A percentile compares a stretch with the other conserved stretches of the same genome.
These are phyloP conservation scores for Lithophane leautieri DNA, from an alignment of 2,888 invertebrate species.

Conservation along the genomic window DNA sequence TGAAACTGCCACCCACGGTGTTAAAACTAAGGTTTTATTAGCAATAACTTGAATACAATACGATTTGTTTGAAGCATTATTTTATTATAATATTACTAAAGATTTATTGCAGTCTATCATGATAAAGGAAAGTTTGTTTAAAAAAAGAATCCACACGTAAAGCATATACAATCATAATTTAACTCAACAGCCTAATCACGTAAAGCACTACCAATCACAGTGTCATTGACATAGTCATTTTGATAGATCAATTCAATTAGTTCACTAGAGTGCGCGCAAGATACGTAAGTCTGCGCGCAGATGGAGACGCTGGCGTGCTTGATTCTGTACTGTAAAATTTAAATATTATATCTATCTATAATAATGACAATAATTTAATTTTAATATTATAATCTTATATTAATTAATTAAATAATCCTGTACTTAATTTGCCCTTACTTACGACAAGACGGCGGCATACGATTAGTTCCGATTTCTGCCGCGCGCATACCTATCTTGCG, in stretches of 20 bases:
- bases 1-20: conserved; percentile 35
- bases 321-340: too few relatives aligned
- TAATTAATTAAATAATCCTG: too few relatives aligned
- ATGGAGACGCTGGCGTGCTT: too few relatives aligned
- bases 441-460: too few relatives aligned
- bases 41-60: background rate
- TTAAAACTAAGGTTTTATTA: conserved; percentile 26
- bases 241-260: background rate
- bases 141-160: background rate
- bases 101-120: conserved; percentile 1
- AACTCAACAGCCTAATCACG: background rate
- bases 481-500: too few relatives aligned
- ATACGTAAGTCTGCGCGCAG: too few relatives aligned
- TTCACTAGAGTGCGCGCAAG: background rate
- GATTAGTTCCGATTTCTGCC: too few relatives aligned
- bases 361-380: too few relatives aligned
- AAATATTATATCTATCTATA: too few relatives aligned
- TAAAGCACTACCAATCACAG: background rate
- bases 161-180: background rate
- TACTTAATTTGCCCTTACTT: too few relatives aligned
- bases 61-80: conserved; percentile 8
- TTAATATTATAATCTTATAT: too few relatives aligned
- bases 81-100: background rate
- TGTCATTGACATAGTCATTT: conserved; percentile 4
- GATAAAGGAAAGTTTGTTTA: background rate